Conservation (phyloP, 2,888 invertebrate genomes). For the Pristionchus arcanus region DNA sequence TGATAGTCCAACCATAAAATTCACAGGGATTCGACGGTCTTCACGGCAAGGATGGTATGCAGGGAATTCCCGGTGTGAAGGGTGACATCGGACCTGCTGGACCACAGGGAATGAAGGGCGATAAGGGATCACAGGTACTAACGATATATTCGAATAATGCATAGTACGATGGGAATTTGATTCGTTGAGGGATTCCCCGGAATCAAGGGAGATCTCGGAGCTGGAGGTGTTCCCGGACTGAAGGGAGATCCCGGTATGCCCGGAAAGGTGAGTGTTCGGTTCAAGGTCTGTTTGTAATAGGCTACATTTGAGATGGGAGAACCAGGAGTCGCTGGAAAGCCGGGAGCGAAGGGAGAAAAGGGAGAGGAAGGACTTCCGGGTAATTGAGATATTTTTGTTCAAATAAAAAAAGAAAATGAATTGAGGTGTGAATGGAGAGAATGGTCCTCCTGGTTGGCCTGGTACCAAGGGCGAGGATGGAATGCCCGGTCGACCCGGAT, state of each 20-base stretch:
- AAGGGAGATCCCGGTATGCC: conserved; percentile 72
- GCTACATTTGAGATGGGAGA: conserved; percentile 62
- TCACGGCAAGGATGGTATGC: conserved; percentile 68
- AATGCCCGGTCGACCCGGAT: conserved; percentile 68
- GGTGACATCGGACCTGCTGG: conserved; percentile 71
- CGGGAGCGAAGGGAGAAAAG: conserved; percentile 69
- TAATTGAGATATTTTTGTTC: neutral
- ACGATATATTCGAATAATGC: neutral
- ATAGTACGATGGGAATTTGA: neutral
- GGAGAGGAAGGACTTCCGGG: conserved; percentile 71
- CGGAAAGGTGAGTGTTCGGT: conserved; percentile 59
- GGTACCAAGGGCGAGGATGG: conserved; percentile 74
- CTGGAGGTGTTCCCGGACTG: conserved; percentile 66
- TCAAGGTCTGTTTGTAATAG: neutral
- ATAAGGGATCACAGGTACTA: conserved; percentile 69
- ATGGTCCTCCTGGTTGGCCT: conserved; percentile 73
- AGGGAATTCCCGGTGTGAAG: conserved; percentile 71
- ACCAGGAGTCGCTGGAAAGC: conserved; percentile 65
- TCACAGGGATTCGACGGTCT: conserved; percentile 57
- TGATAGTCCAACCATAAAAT: neutral
- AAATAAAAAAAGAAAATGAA: neutral
- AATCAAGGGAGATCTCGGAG: conserved; percentile 69
- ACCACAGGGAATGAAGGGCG: conserved; percentile 73
- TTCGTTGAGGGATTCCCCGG: conserved; percentile 69
- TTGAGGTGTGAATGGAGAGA: conserved; percentile 62